Conservation (phyloP, 2,797 vertebrate species). For the Okamejei kenojei region DNA sequence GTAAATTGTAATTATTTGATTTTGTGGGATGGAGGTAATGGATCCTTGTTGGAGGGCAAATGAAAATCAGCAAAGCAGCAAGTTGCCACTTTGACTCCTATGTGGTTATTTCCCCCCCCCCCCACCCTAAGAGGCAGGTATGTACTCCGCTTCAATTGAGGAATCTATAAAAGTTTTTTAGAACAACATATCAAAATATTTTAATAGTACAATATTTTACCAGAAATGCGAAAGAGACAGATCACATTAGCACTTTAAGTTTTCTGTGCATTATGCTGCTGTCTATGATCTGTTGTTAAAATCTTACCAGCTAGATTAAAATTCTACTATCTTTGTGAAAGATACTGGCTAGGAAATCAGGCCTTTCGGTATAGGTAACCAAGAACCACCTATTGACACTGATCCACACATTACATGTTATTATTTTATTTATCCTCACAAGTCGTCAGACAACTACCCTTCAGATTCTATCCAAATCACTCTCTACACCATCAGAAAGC, state of each 20-base stretch:
- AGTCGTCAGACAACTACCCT: no score
- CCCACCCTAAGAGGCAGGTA: background rate
- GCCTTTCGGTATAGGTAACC: no score
- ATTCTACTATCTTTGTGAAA: no score
- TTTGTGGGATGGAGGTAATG: background rate
- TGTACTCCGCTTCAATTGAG: background rate
- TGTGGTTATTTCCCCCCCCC: background rate
- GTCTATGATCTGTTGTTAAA: background rate
- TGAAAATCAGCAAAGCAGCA: background rate
- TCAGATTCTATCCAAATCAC: no score
- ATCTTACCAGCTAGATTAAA: background rate
- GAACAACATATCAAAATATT: background rate
- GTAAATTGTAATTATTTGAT: no score
- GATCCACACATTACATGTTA: no score
- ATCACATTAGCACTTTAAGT: background rate
- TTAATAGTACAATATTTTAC: background rate
- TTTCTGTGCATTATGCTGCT: background rate
- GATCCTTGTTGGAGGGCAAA: background rate
- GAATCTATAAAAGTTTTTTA: no score
- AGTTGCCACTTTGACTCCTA: background rate
- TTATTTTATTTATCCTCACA: no score
- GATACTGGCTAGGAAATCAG: no score
- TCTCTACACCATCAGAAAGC: no score
- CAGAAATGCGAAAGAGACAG: background rate
- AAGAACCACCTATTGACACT: no score